Conservation (phyloP, 2,888 invertebrate genomes). For the Chymomyza amoena region DNA sequence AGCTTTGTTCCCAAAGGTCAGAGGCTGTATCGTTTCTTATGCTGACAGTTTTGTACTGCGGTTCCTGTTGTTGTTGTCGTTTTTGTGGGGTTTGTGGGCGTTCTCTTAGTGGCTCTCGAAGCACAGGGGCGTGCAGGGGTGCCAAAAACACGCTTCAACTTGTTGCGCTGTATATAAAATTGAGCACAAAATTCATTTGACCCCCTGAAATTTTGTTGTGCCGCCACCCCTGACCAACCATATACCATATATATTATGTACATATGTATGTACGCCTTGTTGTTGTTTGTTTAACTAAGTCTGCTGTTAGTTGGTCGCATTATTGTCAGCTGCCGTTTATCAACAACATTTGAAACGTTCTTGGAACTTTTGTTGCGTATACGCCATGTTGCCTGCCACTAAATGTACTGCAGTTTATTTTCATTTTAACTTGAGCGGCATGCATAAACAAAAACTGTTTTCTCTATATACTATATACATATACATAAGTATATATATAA, state of each 20-base stretch:
- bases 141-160: too few species aligned
- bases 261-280: conserved; percentile 8
- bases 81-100: conserved; percentile 7
- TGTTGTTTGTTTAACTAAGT: neutral
- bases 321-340: neutral
- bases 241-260: neutral
- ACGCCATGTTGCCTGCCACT: conserved; percentile 39
- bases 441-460: conserved; percentile 51
- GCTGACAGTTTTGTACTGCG: neutral
- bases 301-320: conserved; percentile 24
- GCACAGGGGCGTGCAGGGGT: too few species aligned
- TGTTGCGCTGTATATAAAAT: too few species aligned
- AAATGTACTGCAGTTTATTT: conserved; percentile 15
- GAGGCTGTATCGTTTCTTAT: conserved; percentile 2
- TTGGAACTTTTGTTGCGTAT: conserved; percentile 57
- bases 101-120: neutral
- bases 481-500: too few species aligned
- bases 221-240: too few species aligned
- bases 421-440: conserved; percentile 16
- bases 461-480: conserved; percentile 35
- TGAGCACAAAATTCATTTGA: too few species aligned
- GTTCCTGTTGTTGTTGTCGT: neutral
- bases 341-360: neutral
- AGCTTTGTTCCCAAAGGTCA: conserved; percentile 44
- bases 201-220: too few species aligned